Evolutionary conservation across 1,140 invertebrate genomes (phyloP), one percentile per base, ranked within the genome.

Genomic region (Dermatophagoides farinae): DNA sequence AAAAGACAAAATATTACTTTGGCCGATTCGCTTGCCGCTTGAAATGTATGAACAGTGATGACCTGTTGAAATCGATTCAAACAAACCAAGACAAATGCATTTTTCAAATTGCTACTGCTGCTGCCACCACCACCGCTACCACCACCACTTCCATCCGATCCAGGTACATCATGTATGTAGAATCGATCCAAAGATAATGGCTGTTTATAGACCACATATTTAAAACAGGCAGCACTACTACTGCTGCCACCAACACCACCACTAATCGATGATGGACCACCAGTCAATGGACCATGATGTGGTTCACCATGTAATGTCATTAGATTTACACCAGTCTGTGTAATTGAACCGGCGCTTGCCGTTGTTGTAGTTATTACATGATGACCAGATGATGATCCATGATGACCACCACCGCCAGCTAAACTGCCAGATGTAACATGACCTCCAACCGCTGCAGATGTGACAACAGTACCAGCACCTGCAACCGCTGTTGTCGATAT

Each of bases 101-200:
- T 70, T 62, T 79, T 78, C 40, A 80, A 66, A 57, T 75, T 77
- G 62, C 72, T 23, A 25, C 2, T 18, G 0, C 20, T 12, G 6
- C 16, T 23, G 20, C 18, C 43, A n/a, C 18, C 14, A 20, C 14
- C 6, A 16, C 14, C 14, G 14, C 43, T 20, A 44, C 14, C 41
- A 64, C 57, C 66, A 74, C 75, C 72, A 41, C 73, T 68, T 39
- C 74, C 75, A 67, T 81, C 80, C 43, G 72, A 67, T 18, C 18
- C 31, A n/a, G 74, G 67, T 25, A 82, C 75, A 68, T 82, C 80
- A 69, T 82, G 80, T 55, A 82, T 73, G 59, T 78, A 79, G 66
- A 81, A 80, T 12, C 80, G 71, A 68, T 82, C 81, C 18, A 82
- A 68, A 6, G 80, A 79, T 4, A 82, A 73, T 31, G 80, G 81